phyloP scores from a whole-genome alignment of 2,888 invertebrate genomes.

The Phengaris arion region DNA sequence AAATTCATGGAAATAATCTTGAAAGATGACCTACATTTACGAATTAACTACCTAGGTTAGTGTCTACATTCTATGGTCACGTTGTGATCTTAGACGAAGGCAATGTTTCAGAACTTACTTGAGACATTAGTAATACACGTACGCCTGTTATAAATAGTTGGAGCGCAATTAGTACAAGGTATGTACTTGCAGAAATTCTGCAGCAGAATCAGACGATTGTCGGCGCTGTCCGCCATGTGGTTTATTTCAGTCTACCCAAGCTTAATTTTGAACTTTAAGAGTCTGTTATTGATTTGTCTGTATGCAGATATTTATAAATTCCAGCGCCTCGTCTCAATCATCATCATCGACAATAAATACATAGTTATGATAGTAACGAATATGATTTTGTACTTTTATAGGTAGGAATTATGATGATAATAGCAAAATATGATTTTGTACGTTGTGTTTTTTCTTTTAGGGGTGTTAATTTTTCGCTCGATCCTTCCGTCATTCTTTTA shows the following conservation, averaged over 20 bases:
- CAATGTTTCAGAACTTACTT: not conserved
- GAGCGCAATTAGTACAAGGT: conserved; percentile 12
- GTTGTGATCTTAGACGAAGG: too few relatives aligned
- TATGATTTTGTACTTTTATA: too few relatives aligned
- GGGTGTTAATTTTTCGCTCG: too few relatives aligned
- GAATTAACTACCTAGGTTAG: too few relatives aligned
- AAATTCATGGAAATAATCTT: too few relatives aligned
- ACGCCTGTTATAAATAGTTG: conserved; percentile 11
- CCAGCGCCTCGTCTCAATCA: not conserved
- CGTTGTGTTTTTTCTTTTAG: too few relatives aligned
- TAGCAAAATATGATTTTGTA: too few relatives aligned
- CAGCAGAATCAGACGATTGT: conserved; percentile 29
- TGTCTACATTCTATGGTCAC: too few relatives aligned
- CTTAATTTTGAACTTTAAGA: conserved; percentile 37
- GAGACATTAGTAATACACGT: not conserved
- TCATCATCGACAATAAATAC: not conserved
- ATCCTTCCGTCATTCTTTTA: too few relatives aligned
- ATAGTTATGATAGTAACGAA: not conserved
- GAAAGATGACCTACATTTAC: too few relatives aligned
- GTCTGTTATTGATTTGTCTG: conserved; percentile 25
- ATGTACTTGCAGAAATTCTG: conserved; percentile 23
- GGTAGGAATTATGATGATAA: too few relatives aligned
- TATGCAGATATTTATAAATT: conserved; percentile 21
- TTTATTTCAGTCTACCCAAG: conserved; percentile 39
- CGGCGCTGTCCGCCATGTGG: conserved; percentile 36